phyloP scores from a whole-genome alignment of 2,113 vertebrate genomes.

The Melanostigma gelatinosum region DNA sequence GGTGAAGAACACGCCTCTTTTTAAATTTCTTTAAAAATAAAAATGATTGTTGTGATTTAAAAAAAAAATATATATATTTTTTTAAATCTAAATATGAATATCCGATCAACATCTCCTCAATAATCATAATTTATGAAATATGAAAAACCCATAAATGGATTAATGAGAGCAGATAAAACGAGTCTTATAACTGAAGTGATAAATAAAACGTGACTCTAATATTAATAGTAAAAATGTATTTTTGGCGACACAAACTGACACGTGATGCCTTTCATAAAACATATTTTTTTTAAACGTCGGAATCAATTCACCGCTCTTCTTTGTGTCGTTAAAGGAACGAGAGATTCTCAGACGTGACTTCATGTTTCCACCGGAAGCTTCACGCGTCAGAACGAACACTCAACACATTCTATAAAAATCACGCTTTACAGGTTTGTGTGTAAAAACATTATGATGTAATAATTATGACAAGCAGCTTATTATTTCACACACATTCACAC shows the following conservation, averaged over 20 bases:
- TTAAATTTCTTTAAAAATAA: neutral
- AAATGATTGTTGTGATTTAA: neutral
- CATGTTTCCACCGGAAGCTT: no score
- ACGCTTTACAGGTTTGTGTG: no score
- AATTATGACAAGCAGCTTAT: neutral
- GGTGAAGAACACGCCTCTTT: neutral
- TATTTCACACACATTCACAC: no score
- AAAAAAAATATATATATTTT: no score
- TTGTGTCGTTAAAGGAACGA: no score
- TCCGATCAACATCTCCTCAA: no score
- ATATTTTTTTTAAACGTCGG: neutral
- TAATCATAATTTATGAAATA: neutral
- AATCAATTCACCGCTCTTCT: no score
- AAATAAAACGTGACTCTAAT: neutral
- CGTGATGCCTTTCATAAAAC: neutral
- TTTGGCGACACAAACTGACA: neutral
- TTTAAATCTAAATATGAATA: neutral
- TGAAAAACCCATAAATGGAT: neutral
- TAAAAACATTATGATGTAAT: neutral
- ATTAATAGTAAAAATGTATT: neutral
- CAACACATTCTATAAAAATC: no score
- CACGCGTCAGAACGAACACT: no score
- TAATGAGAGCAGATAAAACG: neutral
- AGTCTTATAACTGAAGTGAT: neutral
- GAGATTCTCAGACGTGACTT: neutral